Evolutionary conservation across 2,113 vertebrate species (phyloP).

Genomic region (Phyllostomus discolor): DNA sequence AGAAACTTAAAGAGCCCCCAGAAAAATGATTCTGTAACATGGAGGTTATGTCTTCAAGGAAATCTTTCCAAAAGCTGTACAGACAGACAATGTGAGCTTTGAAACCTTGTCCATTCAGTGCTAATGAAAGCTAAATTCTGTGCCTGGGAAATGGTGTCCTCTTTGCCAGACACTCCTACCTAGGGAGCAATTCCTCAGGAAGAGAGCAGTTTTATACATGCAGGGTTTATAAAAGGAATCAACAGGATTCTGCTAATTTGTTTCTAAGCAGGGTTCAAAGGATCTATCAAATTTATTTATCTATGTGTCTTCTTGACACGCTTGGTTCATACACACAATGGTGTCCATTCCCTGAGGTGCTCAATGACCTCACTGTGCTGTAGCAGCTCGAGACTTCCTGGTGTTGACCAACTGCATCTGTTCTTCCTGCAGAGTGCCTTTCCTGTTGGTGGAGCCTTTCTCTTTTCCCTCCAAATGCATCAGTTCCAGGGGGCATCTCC

Average conservation of each 20-base stretch:
- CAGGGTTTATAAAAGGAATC: background rate
- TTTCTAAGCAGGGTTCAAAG: background rate
- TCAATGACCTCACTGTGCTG: background rate
- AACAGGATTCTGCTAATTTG: background rate
- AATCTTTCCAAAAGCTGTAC: background rate
- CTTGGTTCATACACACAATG: background rate
- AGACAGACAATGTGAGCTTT: background rate
- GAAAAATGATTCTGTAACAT: background rate
- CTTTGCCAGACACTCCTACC: background rate
- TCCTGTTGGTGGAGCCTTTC: background rate
- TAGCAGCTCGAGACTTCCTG: background rate
- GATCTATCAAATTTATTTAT: background rate
- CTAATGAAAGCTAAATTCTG: slow-evolving; percentile 20
- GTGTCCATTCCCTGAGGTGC: background rate
- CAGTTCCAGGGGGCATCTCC: background rate
- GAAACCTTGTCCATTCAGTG: background rate
- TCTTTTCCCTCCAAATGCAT: background rate
- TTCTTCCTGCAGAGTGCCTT: background rate
- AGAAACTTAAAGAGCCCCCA: background rate
- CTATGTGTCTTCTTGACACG: background rate
- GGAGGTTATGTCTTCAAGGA: background rate
- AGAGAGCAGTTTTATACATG: background rate
- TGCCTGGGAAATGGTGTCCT: slow-evolving; percentile 6
- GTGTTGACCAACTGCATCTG: background rate
- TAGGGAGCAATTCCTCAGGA: background rate